Evolutionary conservation across 2,888 invertebrate species (phyloP), one percentile per base, ranked within the genome.

Genomic region (Chaitophorus viminalis): DNA sequence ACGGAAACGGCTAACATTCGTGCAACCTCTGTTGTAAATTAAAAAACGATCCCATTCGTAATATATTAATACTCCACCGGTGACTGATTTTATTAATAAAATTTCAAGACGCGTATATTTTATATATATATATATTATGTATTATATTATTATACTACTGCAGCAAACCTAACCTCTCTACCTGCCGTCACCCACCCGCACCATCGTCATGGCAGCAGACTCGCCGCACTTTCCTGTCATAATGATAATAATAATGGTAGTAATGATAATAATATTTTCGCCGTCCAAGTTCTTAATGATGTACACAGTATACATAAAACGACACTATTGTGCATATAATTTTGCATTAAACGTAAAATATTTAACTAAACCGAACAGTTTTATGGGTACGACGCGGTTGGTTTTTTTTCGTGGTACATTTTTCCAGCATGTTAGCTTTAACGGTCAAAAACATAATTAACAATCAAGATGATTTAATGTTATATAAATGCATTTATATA

Each of bases 401-500:
- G 17, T 36, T 72, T 72, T 33, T 60, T 65, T 36, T 78, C 25
- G 54, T 14, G 17, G 82, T 70, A 9, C 31, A 46, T 31, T 54
- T 52, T 46, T n/a, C n/a, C 25, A 25, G 9, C 54, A 25, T 65
- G 60, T 79, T 36, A 36, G 29, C 60, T 83, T 85, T 68, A 84
- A 85, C 85, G 85, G 77, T 36, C 65, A n/a, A 68, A 85, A 85
- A 46, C 77, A 52, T 68, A 85, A 85, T 77, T 77, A 85, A 85
- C 77, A 85, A 85, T 77, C 85, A 33, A 68, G 65, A 70, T 85
- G 85, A 77, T 85, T 85, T 85, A 85, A 85, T 52, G 52, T 68
- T 68, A 39, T 36, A 14, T 21, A 70, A 21, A 33, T 72, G 14
- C 6, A 6, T 72, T 72, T 21, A 29, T 36, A 72, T 77, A 29